Base-by-base conservation (phyloP, 2,888 invertebrate genomes). In the Hirtodrosophila cameraria region DNA sequence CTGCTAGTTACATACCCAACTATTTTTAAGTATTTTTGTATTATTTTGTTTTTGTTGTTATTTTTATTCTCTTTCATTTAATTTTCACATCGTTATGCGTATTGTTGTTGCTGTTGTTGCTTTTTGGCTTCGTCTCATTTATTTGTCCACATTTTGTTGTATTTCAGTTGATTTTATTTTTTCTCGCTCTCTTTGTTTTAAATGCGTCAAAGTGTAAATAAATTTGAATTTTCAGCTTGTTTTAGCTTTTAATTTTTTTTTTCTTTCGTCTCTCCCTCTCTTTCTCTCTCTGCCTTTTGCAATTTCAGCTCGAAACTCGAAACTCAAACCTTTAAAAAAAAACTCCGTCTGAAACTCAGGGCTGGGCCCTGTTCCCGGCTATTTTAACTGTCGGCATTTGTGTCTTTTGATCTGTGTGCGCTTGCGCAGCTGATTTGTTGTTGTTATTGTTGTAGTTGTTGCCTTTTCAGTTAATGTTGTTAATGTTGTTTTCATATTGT, bases 151-250 rank as follows among this genome's bases (percentile, higher is more conserved):
- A 75, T 81, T 83, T 65, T 62, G 50, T 62, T 58, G 48, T 58
- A 49, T 28, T 52, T 42, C 59, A 33, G 35, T 28, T 60, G 27
- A 38, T 53, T 71, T 73, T 54, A 49, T 61, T 61, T 59, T 57
- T 52, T 49, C 55, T 49, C 60, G 77, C 86, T 83, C 84, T 75
- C 85, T 86, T 81, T 84, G 80, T 69, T 79, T 83, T 76, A 74
- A 83, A 86, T 87, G 86, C 87, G 84, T 80, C 87, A 83, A 87
- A 80, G 83, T 83, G 83, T 87, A 83, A 83, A 83, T 87, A 83
- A 82, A 83, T 87, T 85, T 76, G 86, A 87, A 80, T 83, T 85
- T 87, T 87, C 83, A 87, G 87, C 87, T 83, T 85, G 87, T 82
- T 85, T 81, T 82, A 78, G 72, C 78, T 79, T 81, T 82, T 78